Evolutionary conservation across 1,140 invertebrate genomes (phyloP), one percentile per base, ranked within the genome.

Genomic region (Leptestheria dahalacensis): DNA sequence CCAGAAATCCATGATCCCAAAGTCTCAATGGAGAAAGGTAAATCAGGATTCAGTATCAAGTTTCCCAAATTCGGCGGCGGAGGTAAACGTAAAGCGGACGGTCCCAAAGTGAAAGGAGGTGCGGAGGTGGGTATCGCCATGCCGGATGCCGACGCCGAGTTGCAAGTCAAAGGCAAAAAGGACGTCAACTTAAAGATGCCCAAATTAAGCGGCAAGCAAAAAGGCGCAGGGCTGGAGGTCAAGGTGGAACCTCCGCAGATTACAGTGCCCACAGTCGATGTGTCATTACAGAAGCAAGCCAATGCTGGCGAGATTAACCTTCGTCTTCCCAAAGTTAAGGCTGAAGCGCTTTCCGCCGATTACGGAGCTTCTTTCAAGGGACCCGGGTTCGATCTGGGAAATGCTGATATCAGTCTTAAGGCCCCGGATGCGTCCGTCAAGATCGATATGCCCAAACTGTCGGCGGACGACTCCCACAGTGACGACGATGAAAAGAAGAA

Each of bases 171-270:
- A 28, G 12, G 20, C 11, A 55, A 55, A 55, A 20, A 26, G 11
- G 53, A 28, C 12, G 41, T 60, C n/a, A 28, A 52, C 23, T 23
- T 60, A 2, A 60, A 60, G 20, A 52, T 60, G 58, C 58, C 58
- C 10, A 60, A 60, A 18, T 4, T 55, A 29, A 55, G 53, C n/a
- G 12, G 28, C 3, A 55, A 55, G 28, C 26, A 55, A 33, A 55
- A 55, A 41, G 33, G 15, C 33, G 33, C 33, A 2, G 25, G 11
- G 23, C 1, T 54, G 21, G 52, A 54, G 18, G 52, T 25, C 29
- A 54, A 54, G 29, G 29, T 28, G n/a, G 15, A n/a, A 25, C 18
- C 15, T 10, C n/a, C 46, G n/a, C 46, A 47, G 46, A 47, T 47
- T n/a, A 11, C 46, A 50, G 48, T 18, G 9, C n/a, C 23, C 9